Conservation (phyloP, 2,797 vertebrate species). For the Morus bassanus region DNA sequence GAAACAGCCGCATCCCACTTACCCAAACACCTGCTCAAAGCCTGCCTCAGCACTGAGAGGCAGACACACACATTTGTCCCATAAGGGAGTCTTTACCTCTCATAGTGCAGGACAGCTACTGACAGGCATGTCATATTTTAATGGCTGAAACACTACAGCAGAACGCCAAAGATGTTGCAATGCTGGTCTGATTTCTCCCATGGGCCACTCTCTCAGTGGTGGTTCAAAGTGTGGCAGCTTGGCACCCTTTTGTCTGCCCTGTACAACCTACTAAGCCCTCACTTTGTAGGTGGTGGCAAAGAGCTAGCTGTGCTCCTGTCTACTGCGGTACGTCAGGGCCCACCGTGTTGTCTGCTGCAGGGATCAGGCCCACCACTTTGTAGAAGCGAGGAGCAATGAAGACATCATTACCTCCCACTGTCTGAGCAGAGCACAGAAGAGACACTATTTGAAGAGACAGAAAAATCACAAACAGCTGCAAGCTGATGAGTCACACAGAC, state of each 20-base stretch:
- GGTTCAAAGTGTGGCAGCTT: not conserved
- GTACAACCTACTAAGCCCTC: not conserved
- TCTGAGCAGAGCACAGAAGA: not conserved
- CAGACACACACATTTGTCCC: not conserved
- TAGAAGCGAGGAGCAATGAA: not conserved
- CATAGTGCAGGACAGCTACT: not conserved
- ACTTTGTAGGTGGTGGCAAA: not conserved
- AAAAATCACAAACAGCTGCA: not conserved
- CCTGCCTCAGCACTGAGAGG: not conserved
- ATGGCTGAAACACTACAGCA: not conserved
- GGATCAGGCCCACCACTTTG: not conserved
- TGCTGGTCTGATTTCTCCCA: not conserved
- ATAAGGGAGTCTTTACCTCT: not conserved
- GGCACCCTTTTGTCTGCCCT: not conserved
- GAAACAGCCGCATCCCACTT: not conserved
- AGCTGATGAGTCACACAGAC: not conserved
- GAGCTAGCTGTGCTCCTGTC: not conserved
- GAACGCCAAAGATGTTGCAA: not conserved
- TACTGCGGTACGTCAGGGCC: not conserved
- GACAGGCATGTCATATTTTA: not conserved
- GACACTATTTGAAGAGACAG: not conserved
- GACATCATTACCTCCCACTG: slow-evolving; percentile 13
- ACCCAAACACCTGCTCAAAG: not conserved
- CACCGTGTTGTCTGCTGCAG: not conserved
- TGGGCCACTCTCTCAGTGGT: not conserved